A percentile compares a stretch with the other conserved stretches of the same genome.
Conservation (phyloP, 2,888 invertebrate species). For the Opisthograptis luteolata region DNA sequence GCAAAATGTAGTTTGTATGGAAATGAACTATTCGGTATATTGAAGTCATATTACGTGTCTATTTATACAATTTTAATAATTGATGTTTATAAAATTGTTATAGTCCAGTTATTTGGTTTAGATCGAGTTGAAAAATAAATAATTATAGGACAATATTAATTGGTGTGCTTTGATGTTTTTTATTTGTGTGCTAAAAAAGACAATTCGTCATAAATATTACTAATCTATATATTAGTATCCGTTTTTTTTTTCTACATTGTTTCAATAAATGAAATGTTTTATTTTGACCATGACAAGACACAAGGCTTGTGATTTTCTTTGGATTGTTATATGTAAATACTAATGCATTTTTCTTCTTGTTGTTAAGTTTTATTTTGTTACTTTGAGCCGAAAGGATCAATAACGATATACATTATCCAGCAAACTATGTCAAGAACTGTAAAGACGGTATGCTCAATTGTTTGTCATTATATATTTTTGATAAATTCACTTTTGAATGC, state of each 20-base stretch:
- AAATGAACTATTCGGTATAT: slow-evolving; percentile 13
- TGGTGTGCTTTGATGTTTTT: background rate
- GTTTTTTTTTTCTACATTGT: too few species aligned
- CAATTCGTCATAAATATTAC: too few species aligned
- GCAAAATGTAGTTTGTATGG: slow-evolving; percentile 16
- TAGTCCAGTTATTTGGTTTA: background rate
- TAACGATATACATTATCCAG: background rate
- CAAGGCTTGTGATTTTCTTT: slow-evolving; percentile 28
- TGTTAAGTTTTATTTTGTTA: slow-evolving; percentile 14
- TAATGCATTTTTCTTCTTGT: slow-evolving; percentile 14
- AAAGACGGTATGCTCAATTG: slow-evolving; percentile 36
- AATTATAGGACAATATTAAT: background rate
- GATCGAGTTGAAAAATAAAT: background rate
- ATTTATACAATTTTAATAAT: slow-evolving; percentile 17
- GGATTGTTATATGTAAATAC: slow-evolving; percentile 19
- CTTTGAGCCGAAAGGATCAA: slow-evolving; percentile 1
- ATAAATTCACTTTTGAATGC: slow-evolving; percentile 41
- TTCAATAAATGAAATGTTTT: slow-evolving; percentile 1
- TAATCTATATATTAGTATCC: too few species aligned
- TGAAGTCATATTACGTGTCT: slow-evolving; percentile 18
- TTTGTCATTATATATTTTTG: slow-evolving; percentile 44
- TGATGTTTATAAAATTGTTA: slow-evolving; percentile 11
- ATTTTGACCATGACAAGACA: slow-evolving; percentile 5
- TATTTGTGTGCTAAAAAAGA: too few species aligned
- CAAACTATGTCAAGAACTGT: slow-evolving; percentile 19